Base-by-base conservation (phyloP, 1,140 invertebrate species). In the Diachasmimorpha longicaudata region DNA sequence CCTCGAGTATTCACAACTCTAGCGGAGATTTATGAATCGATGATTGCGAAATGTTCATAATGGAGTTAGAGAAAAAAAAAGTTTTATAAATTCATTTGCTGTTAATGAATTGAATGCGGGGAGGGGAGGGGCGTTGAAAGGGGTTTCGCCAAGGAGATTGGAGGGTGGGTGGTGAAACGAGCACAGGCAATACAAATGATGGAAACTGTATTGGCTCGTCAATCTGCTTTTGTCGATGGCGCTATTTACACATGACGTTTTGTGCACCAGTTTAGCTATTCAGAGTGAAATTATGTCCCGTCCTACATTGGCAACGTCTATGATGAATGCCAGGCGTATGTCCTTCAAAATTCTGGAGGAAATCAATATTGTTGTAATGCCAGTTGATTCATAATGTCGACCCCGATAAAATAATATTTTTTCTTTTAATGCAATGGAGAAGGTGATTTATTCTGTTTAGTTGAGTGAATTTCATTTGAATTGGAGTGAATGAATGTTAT, bases 241-340 rank as follows among this genome's bases (percentile, higher is more conserved):
- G 14, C 19, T 25, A 68, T 25, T 31, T 63, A 72, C 70, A 48
- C 48, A 44, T 36, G 48, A 72, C 70, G 37, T 25, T 67, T 80
- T 76, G 46, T 77, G 79, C 48, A 69, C 79, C 58, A 82, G 52
- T 81, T 81, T 76, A 68, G 21, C 66, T 72, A 70, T 76, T 72
- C 44, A 36, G 39, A 37, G 39, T 36, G 72, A 78, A 68, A 80
- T 80, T 79, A 78, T 75, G 69, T 78, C 63, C 69, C 68, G 37
- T 19, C 31, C 75, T 58, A 72, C 75, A 80, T 77, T 77, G 70
- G 77, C 42, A 63, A 76, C 70, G 70, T 46, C 44, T 70, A 55
- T 73, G 76, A 80, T 80, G 69, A 74, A 76, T 52, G 48, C 44
- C 69, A 76, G 67, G 66, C 66, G 9, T 42, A 75, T 36, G 44